These are phyloP conservation scores for Calephelis nemesis DNA, from an alignment of 1,140 invertebrate species.

Conservation along the genomic window DNA sequence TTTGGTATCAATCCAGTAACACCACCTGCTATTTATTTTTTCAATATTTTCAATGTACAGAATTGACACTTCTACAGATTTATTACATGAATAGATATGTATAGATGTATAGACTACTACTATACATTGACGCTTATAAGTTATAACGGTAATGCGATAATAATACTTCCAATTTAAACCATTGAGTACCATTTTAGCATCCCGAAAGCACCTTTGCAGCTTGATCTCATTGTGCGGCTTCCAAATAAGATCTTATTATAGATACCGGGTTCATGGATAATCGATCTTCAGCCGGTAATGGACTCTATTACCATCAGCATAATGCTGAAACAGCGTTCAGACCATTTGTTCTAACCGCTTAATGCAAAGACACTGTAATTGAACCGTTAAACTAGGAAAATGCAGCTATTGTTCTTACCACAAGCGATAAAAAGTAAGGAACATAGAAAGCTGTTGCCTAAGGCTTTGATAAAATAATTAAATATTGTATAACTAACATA, in stretches of 20 bases:
- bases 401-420: slow-evolving; percentile 1
- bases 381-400: slow-evolving; percentile 8
- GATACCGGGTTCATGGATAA: slow-evolving; percentile 23
- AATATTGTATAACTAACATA: too few species aligned
- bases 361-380: slow-evolving; percentile 14
- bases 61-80: too few species aligned
- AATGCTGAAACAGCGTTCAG: slow-evolving; percentile 13
- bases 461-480: too few species aligned
- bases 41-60: too few species aligned
- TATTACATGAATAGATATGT: too few species aligned
- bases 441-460: too few species aligned
- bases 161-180: not conserved
- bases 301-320: slow-evolving; percentile 21
- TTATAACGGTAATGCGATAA: too few species aligned
- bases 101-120: too few species aligned
- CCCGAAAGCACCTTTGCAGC: slow-evolving; percentile 24
- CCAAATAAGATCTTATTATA: slow-evolving; percentile 33
- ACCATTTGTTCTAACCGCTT: slow-evolving; percentile 14
- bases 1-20: too few species aligned
- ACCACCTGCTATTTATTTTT: too few species aligned
- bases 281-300: slow-evolving; percentile 21
- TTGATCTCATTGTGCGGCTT: slow-evolving; percentile 26
- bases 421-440: not conserved
- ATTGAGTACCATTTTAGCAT: slow-evolving; percentile 12
- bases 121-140: too few species aligned